These are phyloP conservation scores for Drosophila equinoxialis DNA, from an alignment of 1,140 invertebrate species.

Conservation along the genomic window DNA sequence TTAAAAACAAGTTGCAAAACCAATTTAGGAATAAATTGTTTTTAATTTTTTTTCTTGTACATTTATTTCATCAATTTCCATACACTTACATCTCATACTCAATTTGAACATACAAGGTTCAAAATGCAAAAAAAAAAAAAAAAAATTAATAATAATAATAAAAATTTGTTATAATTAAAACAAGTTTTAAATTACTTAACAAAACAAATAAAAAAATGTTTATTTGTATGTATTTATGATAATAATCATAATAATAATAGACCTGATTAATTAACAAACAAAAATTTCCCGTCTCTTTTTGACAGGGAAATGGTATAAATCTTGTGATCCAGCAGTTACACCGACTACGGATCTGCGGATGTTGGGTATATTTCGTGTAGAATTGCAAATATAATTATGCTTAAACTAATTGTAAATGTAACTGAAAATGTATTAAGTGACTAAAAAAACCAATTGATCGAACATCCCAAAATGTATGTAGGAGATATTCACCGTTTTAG, in stretches of 20 bases:
- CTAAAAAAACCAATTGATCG: no score
- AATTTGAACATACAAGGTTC: not conserved
- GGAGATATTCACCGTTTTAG: not conserved
- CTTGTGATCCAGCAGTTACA: not conserved
- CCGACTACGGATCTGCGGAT: no score
- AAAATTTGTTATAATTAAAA: constrained; percentile 2
- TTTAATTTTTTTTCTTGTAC: constrained; percentile 2
- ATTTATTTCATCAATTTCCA: constrained; percentile 10
- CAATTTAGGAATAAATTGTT: not conserved
- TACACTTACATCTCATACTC: constrained; percentile 8
- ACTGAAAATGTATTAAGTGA: no score
- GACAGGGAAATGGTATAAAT: not conserved
- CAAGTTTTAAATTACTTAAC: constrained; percentile 8
- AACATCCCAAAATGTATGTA: no score
- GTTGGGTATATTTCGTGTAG: no score
- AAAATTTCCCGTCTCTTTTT: not conserved
- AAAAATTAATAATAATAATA: not conserved
- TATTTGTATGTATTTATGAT: not conserved
- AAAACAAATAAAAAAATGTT: constrained; percentile 10
- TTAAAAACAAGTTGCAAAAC: not conserved
- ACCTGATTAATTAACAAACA: constrained; percentile 11
- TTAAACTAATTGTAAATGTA: no score
- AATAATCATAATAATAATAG: not conserved
- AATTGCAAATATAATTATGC: no score
- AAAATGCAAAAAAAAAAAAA: not conserved